phyloP scores from a whole-genome alignment of 2,113 vertebrate genomes.

The Scomber scombrus region DNA sequence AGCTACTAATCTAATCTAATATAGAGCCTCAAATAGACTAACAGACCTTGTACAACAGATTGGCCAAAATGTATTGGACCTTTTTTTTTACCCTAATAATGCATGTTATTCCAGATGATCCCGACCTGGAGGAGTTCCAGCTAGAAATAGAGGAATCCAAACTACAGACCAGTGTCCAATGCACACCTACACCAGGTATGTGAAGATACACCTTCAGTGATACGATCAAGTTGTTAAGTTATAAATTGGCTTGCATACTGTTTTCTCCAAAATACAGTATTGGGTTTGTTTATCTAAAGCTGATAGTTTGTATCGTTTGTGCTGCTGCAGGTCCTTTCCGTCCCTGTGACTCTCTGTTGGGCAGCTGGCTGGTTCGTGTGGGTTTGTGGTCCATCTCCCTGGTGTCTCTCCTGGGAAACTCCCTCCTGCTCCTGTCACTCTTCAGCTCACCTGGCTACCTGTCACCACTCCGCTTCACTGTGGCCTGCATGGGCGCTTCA shows the following conservation, averaged over 20 bases:
- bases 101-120: constrained; percentile 87
- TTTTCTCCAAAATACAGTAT: neutral
- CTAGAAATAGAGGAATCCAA: constrained; percentile 90
- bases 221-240: neutral
- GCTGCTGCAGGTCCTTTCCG: constrained; percentile 91
- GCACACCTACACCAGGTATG: constrained; percentile 91
- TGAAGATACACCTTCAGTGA: neutral
- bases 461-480: constrained; percentile 90
- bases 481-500: constrained; percentile 91
- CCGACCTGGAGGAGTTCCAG: constrained; percentile 92
- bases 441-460: constrained; percentile 88
- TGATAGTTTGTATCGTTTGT: constrained; percentile 38
- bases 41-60: neutral
- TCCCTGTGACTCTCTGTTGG: constrained; percentile 93
- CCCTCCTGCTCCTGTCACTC: constrained; percentile 89
- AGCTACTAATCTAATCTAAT: too few relatives aligned
- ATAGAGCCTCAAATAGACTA: neutral
- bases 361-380: constrained; percentile 94
- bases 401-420: constrained; percentile 90
- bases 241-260: neutral
- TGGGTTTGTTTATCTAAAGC: neutral
- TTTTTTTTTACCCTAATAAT: constrained; percentile 5
- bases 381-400: constrained; percentile 91
- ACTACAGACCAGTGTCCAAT: constrained; percentile 90
- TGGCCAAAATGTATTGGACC: neutral